A percentile compares a stretch with the other conserved stretches of the same genome.
Evolutionary conservation across 2,797 vertebrate genomes (phyloP).

Genomic region (Esox lucius): DNA sequence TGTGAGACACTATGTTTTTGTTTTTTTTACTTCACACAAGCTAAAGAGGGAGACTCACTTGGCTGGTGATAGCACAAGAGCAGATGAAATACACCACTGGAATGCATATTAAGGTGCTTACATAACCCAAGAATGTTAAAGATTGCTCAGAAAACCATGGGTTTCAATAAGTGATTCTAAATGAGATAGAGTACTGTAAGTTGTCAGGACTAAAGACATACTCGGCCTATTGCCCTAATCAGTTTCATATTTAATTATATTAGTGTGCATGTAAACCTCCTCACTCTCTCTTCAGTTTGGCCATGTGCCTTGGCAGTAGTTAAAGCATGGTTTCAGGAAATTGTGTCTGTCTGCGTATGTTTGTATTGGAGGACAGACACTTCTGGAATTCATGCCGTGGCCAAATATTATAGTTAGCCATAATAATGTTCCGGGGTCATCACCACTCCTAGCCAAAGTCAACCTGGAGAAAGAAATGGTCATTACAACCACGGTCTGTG

Average conservation of each 20-base stretch:
- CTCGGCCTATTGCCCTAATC: too few relatives aligned
- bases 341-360: conserved; percentile 20
- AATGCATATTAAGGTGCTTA: too few relatives aligned
- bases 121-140: too few relatives aligned
- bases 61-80: too few relatives aligned
- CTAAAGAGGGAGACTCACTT: too few relatives aligned
- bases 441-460: conserved; percentile 42
- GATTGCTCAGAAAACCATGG: too few relatives aligned
- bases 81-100: too few relatives aligned
- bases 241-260: not conserved
- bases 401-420: conserved; percentile 60
- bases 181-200: too few relatives aligned
- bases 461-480: conserved; percentile 38
- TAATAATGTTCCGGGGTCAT: conserved; percentile 49
- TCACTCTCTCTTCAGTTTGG: not conserved
- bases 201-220: too few relatives aligned
- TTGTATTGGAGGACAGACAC: conserved; percentile 43
- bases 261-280: not conserved
- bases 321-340: conserved; percentile 14
- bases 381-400: conserved; percentile 47
- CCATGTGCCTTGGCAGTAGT: conserved; percentile 23
- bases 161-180: too few relatives aligned
- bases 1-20: too few relatives aligned
- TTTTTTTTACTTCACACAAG: too few relatives aligned
- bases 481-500: not conserved